Conservation (phyloP, 2,113 vertebrate species). For the Ammospiza nelsoni region DNA sequence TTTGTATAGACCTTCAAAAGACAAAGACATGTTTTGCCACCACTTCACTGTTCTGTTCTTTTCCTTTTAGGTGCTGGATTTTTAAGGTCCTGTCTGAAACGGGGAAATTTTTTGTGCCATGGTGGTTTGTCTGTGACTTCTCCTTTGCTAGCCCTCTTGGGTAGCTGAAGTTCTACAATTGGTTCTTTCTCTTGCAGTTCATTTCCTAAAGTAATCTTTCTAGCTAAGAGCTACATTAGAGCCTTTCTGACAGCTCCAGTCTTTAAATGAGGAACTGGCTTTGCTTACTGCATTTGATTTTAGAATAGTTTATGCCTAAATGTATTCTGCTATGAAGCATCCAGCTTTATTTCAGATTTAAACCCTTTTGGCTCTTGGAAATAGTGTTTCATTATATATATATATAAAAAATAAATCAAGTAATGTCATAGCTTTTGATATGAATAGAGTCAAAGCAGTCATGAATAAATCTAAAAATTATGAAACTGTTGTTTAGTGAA, state of each 20-base stretch:
- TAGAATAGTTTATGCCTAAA: not conserved
- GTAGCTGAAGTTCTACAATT: not conserved
- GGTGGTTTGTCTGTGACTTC: not conserved
- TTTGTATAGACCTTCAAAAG: not conserved
- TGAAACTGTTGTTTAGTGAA: not conserved
- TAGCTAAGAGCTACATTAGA: not conserved
- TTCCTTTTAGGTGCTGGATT: not conserved
- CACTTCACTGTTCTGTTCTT: not conserved
- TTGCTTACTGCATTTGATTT: conserved; percentile 8
- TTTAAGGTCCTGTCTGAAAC: not conserved
- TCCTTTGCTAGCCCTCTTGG: not conserved
- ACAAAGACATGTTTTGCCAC: not conserved
- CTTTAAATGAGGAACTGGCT: not conserved
- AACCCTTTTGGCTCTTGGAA: not conserved
- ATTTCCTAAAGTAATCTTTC: conserved; percentile 1
- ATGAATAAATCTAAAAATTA: not conserved
- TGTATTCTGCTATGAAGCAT: not conserved
- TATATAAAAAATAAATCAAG: not conserved
- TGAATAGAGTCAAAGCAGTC: not conserved
- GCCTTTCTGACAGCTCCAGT: not conserved
- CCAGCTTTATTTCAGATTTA: not conserved
- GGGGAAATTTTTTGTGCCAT: not conserved
- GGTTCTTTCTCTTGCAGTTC: not conserved
- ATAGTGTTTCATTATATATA: not conserved
- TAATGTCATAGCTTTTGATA: not conserved